These are phyloP conservation scores for Zalophus californianus DNA, from an alignment of 2,797 vertebrate genomes.

Conservation along the genomic window DNA sequence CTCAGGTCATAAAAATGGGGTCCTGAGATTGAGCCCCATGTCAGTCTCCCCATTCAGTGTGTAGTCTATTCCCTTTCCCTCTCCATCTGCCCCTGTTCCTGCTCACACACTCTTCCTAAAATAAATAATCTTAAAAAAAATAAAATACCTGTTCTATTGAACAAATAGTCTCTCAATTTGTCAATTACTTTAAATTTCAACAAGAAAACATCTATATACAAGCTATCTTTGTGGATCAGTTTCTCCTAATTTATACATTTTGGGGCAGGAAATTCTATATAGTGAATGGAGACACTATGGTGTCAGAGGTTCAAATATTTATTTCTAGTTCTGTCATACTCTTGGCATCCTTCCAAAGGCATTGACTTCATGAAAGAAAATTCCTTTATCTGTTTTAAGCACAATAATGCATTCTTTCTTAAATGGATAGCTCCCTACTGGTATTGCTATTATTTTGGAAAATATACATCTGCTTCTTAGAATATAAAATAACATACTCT, in stretches of 20 bases:
- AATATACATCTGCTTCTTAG: not conserved
- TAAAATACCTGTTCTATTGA: not conserved
- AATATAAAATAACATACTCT: not conserved
- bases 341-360: not conserved
- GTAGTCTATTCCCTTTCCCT: not conserved
- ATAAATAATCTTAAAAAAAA: not conserved
- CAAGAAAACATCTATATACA: not conserved
- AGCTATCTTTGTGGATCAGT: not conserved
- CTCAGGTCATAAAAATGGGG: not conserved
- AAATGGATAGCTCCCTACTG: not conserved
- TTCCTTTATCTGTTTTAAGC: not conserved
- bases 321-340: not conserved
- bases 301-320: constrained; percentile 7
- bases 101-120: not conserved
- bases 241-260: constrained; percentile 9
- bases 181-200: constrained; percentile 33
- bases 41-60: not conserved
- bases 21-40: not conserved
- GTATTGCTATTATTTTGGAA: not conserved
- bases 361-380: not conserved
- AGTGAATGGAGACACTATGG: not conserved
- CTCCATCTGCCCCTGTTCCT: not conserved
- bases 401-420: not conserved
- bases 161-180: not conserved
- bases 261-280: not conserved